Conservation (phyloP, 1,140 invertebrate species). For the Drosophila mayri region DNA sequence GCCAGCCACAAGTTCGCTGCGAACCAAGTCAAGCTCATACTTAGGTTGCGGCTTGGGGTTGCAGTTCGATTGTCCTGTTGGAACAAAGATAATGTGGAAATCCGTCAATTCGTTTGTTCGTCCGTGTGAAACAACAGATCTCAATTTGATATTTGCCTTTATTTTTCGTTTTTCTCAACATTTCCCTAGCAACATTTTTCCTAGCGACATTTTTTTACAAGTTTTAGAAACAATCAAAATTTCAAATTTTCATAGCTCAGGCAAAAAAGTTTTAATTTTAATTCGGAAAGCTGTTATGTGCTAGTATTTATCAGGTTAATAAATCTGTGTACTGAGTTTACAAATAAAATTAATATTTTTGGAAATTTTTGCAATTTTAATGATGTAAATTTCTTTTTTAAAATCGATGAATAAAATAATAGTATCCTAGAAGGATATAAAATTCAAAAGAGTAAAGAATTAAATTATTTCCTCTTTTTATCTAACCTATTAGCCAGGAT, state of each 20-base stretch:
- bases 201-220: neutral
- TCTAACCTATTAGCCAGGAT: too few relatives aligned
- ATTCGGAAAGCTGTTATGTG: neutral
- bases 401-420: neutral
- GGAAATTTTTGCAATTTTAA: neutral
- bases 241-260: neutral
- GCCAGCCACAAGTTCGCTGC: neutral
- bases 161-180: too few relatives aligned
- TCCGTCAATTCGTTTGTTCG: too few relatives aligned
- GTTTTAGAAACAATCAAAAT: neutral
- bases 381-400: too few relatives aligned
- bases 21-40: neutral
- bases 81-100: neutral
- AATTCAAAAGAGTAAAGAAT: neutral
- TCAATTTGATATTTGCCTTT: too few relatives aligned
- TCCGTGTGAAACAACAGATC: too few relatives aligned
- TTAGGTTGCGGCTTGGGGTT: neutral
- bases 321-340: neutral
- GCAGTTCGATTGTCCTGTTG: conserved; percentile 27
- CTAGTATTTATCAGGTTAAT: neutral
- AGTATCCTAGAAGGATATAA: neutral
- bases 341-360: neutral
- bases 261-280: neutral
- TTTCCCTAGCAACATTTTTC: too few relatives aligned
- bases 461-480: too few relatives aligned